phyloP scores from a whole-genome alignment of 1,140 invertebrate genomes.

The Protaetia brevitarsis region DNA sequence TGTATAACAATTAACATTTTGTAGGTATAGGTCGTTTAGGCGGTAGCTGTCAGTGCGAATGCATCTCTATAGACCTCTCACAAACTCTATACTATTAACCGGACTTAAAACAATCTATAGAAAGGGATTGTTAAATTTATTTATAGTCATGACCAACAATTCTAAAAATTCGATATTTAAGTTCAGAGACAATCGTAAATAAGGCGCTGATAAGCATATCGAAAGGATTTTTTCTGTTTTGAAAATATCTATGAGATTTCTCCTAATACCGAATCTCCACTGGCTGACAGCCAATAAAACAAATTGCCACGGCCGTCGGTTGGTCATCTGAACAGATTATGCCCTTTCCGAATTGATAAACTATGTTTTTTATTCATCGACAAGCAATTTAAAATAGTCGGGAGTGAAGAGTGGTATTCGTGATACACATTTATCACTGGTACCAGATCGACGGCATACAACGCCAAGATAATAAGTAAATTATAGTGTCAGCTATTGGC shows the following conservation, averaged over 20 bases:
- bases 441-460: neutral
- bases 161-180: too few species aligned
- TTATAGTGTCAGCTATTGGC: constrained; percentile 5
- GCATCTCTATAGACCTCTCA: too few species aligned
- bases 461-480: neutral
- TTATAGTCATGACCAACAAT: too few species aligned
- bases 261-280: neutral
- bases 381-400: constrained; percentile 15
- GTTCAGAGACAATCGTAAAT: too few species aligned
- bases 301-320: neutral
- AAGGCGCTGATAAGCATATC: too few species aligned
- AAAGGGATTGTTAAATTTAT: too few species aligned
- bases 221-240: too few species aligned
- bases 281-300: neutral
- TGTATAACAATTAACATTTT: too few species aligned
- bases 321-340: neutral
- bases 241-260: neutral
- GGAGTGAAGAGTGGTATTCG: neutral
- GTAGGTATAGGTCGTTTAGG: too few species aligned
- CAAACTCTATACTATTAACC: too few species aligned
- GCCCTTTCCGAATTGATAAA: neutral
- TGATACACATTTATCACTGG: constrained; percentile 1
- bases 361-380: constrained; percentile 5
- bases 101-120: too few species aligned
- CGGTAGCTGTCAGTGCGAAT: too few species aligned